Base-by-base conservation (phyloP, 2,797 vertebrate genomes). In the Coracias cyanogaster region DNA sequence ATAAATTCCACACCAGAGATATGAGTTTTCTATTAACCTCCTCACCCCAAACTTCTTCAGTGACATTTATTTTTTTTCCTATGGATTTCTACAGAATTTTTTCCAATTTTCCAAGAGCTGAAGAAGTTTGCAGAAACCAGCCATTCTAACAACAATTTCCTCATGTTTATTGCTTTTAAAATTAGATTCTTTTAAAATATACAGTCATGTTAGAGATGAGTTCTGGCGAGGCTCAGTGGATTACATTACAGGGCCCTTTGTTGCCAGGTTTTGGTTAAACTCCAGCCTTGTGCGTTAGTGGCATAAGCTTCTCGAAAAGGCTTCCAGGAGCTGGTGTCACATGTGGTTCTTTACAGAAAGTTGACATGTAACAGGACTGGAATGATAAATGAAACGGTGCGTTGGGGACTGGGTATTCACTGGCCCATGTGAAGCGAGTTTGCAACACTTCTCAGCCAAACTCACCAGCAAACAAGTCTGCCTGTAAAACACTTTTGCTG, bases 21-120 rank as follows among this genome's bases (percentile, higher is more conserved):
- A 96, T 4, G 89, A 92, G 65, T 94, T 95, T 95, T 90, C 90
- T 95, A 96, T 95, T 96, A 96, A 95, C 96, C 69, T 89, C 35
- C 78, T 87, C 88, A 85, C 93, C 58, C 7, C 39, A 58, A 69
- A 81, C 72, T 78, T 91, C 57, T 94, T 85, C 52, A 57, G 35
- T 70, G 17, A 46, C 1, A 0, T 55, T 81, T 22, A 10, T 70
- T 81, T 95, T 67, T 61, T 61, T 3, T 16, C 35, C 37, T 37
- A 8, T 10, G 22, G 28, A 76, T 95, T 89, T 67, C 57, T 92
- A 46, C 39, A 61, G 45, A 74, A 26, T 74, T 55, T 55, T 66
- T 91, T 89, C 55, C 9, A 3, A 37, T 37, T 37, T 37, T 37
- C 37, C 46, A 24, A 64, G 28, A 77, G 12, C 28, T 64, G 60